Evolutionary conservation across 2,888 invertebrate species (phyloP).

Genomic region (Meloe dianella): DNA sequence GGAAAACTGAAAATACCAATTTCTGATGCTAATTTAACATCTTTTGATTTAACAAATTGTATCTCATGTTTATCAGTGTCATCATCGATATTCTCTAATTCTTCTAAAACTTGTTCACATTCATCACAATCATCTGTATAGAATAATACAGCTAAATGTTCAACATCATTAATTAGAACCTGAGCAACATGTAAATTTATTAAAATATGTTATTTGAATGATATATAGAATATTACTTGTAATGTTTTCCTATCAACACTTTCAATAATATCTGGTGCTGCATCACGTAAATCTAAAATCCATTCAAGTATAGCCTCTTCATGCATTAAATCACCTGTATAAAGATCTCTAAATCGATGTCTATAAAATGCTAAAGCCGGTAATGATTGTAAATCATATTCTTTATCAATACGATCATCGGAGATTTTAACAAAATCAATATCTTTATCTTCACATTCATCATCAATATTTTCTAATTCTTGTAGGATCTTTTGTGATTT

Average conservation of each 20-base stretch:
- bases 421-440: conserved; percentile 93
- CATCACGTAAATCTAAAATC: conserved; percentile 84
- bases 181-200: too few relatives aligned
- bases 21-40: conserved; percentile 86
- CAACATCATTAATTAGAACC: conserved; percentile 86
- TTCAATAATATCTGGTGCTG: conserved; percentile 88
- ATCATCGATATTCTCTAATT: conserved; percentile 90
- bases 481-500: conserved; percentile 86
- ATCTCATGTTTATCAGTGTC: conserved; percentile 92
- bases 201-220: too few relatives aligned
- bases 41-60: conserved; percentile 92
- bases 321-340: conserved; percentile 87
- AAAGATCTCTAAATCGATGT: conserved; percentile 87
- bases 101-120: conserved; percentile 85
- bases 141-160: conserved; percentile 91
- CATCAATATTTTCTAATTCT: conserved; percentile 91
- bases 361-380: conserved; percentile 88
- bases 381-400: conserved; percentile 81
- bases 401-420: conserved; percentile 84
- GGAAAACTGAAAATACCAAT: conserved; percentile 93
- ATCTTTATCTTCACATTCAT: conserved; percentile 89
- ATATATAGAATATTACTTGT: conserved; percentile 64
- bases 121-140: conserved; percentile 82
- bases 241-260: conserved; percentile 89
- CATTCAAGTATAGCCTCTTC: conserved; percentile 89